Conservation (phyloP, 2,888 invertebrate species). For the Marronus borbonicus region DNA sequence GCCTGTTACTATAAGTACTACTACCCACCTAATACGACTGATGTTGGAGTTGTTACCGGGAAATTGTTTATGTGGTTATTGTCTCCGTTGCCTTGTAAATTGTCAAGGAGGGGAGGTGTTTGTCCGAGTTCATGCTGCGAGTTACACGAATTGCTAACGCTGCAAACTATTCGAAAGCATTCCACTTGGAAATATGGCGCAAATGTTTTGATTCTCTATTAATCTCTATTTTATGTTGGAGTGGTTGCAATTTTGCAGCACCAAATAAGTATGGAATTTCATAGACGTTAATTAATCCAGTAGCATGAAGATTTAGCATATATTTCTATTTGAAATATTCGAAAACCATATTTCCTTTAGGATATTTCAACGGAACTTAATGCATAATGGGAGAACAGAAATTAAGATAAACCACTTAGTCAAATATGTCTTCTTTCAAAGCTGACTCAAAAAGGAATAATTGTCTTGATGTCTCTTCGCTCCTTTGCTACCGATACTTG, state of each 20-base stretch:
- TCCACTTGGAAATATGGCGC: slow-evolving; percentile 64
- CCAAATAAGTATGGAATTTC: background rate
- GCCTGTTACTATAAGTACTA: slow-evolving; percentile 29
- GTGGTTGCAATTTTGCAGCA: background rate
- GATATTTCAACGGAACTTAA: too few relatives aligned
- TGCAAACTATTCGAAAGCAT: slow-evolving; percentile 55
- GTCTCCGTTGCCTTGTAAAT: slow-evolving; percentile 23
- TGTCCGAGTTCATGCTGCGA: slow-evolving; percentile 59
- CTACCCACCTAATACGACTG: slow-evolving; percentile 24
- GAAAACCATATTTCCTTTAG: too few relatives aligned
- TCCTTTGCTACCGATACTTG: too few relatives aligned
- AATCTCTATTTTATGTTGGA: slow-evolving; percentile 12
- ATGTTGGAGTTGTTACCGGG: slow-evolving; percentile 56
- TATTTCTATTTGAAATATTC: too few relatives aligned
- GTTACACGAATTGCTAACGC: slow-evolving; percentile 52
- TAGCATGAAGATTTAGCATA: too few relatives aligned
- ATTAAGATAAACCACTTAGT: too few relatives aligned
- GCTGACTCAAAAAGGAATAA: too few relatives aligned
- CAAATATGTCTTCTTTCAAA: too few relatives aligned
- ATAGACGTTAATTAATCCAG: too few relatives aligned
- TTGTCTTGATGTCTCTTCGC: too few relatives aligned
- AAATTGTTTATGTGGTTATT: slow-evolving; percentile 52
- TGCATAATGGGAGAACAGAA: too few relatives aligned
- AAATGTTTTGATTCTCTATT: slow-evolving; percentile 39
- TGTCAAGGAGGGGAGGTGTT: slow-evolving; percentile 47